Base-by-base conservation (phyloP, 2,797 vertebrate genomes). In the Catostomus latipinnis region DNA sequence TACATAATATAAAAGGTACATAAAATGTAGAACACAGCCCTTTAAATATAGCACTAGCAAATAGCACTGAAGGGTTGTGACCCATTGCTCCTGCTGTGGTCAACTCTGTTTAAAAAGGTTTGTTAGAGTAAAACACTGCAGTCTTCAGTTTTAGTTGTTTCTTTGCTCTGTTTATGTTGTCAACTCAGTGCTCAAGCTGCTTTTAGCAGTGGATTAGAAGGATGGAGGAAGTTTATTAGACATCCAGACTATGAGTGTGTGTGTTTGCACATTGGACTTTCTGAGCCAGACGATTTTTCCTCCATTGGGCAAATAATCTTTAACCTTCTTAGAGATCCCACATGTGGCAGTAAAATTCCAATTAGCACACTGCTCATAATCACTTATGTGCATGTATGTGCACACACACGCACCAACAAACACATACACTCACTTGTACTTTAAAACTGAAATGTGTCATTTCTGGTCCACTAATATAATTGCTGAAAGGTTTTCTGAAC, bases 171-270 rank as follows among this genome's bases (percentile, higher is more conserved):
- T 63, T 57, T 50, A 46, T 62, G 22, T 71, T 61, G 80, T 80
- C 78, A 65, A 69, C 72, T 83, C 69, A 76, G 53, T 18, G 48
- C 56, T 78, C 76, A 82, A 50, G 60, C 45, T 50, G 60, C 13
- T 43, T 71, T 53, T 61, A 60, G n/a, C 22, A 66, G 67, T 57
- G 66, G 53, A 63, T 80, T 79, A 80, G 67, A 76, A 50, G 67
- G 71, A 58, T 12, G 1, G 54, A 71, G 45, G 71, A 67, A 75
- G 72, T 71, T 52, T 50, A 71, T 80, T 75, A 65, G 14, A 62
- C 46, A 12, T 49, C 57, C 58, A 53, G 34, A 1, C 12, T 60
- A 0, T 61, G 14, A 61, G 56, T 14, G 46, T 63, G 9, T 50
- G n/a, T 50, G 45, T 50, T 34, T 34, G 34, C 34, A 34, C 4